Percentiles rank a stretch among this genome's conserved stretches.
phyloP scores from a whole-genome alignment of 2,113 vertebrate genomes.

The Carassius auratus region DNA sequence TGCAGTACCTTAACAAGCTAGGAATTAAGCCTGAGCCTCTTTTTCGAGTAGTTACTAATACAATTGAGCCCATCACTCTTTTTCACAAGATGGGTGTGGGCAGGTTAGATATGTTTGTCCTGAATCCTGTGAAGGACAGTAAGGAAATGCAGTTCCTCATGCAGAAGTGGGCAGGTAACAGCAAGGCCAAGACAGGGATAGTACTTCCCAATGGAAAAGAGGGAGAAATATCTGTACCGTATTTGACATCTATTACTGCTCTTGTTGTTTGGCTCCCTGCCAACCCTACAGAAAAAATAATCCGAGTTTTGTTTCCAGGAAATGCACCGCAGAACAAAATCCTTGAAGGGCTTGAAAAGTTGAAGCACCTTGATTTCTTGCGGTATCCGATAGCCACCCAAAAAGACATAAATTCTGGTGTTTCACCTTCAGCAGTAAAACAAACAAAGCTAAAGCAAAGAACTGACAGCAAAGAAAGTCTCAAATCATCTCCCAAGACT shows the following conservation, averaged over 20 bases:
- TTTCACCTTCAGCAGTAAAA: constrained; percentile 82
- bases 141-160: constrained; percentile 99
- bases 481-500: constrained; percentile 88
- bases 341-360: constrained; percentile 94
- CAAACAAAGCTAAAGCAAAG: constrained; percentile 95
- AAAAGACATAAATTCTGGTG: constrained; percentile 86
- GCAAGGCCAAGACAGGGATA: constrained; percentile 97
- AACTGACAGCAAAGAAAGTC: constrained; percentile 96
- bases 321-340: constrained; percentile 99
- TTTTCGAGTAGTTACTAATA: constrained; percentile 88
- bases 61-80: constrained; percentile 92
- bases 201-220: constrained; percentile 92
- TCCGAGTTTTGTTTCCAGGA: constrained; percentile 95
- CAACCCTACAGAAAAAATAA: constrained; percentile 91
- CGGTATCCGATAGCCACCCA: constrained; percentile 93
- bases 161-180: constrained; percentile 98
- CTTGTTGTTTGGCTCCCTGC: constrained; percentile 96
- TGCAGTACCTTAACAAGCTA: constrained; percentile 90
- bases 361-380: constrained; percentile 94
- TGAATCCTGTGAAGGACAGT: constrained; percentile 96
- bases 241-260: constrained; percentile 95
- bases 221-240: constrained; percentile 97
- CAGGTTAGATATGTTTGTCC: constrained; percentile 93
- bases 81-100: constrained; percentile 99
- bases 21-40: constrained; percentile 91